These are phyloP conservation scores for Nicator chloris DNA, from an alignment of 2,113 vertebrate genomes.

Conservation along the genomic window DNA sequence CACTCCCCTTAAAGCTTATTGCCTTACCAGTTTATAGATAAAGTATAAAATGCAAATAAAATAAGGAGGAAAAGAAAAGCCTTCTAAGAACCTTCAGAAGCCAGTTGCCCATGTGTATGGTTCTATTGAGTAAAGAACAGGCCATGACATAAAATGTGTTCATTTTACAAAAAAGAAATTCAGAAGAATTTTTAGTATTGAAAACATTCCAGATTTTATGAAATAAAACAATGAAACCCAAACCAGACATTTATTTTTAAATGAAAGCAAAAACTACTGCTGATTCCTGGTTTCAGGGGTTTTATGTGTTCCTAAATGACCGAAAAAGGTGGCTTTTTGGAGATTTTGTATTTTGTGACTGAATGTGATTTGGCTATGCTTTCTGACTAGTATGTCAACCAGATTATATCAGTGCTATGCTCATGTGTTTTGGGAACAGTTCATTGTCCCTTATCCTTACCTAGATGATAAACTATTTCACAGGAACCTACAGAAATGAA, in stretches of 20 bases:
- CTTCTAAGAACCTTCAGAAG: neutral
- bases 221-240: neutral
- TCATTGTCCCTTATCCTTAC: neutral
- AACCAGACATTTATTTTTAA: neutral
- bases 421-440: neutral
- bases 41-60: neutral
- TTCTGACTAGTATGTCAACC: neutral
- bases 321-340: neutral
- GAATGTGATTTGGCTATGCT: neutral
- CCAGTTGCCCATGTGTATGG: accelerated
- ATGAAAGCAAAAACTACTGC: neutral
- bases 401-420: neutral
- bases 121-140: neutral
- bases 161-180: neutral
- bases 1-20: neutral
- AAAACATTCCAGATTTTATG: neutral
- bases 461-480: neutral
- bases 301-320: neutral
- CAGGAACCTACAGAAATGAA: neutral
- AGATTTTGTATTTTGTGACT: neutral
- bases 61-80: neutral
- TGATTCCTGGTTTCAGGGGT: neutral
- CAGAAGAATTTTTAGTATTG: neutral
- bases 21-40: neutral
- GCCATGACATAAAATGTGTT: neutral